These are phyloP conservation scores for Ginglymostoma cirratum DNA, from an alignment of 2,113 vertebrate genomes.

Conservation along the genomic window DNA sequence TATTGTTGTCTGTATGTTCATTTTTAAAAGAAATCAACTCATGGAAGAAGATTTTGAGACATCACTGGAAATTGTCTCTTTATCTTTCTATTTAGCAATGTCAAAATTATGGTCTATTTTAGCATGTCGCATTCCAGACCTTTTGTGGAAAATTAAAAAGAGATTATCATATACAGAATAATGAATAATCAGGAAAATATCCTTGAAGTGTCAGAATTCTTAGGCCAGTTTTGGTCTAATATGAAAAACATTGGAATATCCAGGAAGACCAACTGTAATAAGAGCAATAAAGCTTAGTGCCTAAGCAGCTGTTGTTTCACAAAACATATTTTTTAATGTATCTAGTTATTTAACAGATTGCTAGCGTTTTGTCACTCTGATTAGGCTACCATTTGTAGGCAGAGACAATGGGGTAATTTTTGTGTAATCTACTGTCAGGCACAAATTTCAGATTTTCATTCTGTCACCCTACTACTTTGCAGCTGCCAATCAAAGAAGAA, in stretches of 20 bases:
- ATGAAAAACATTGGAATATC: background rate
- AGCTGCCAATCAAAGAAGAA: slow-evolving; percentile 33
- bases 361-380: slow-evolving; percentile 19
- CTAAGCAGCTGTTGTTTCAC: background rate
- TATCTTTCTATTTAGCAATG: slow-evolving; percentile 2
- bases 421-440: slow-evolving; percentile 20
- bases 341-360: slow-evolving; percentile 11
- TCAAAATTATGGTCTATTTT: background rate
- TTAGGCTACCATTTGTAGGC: slow-evolving; percentile 19
- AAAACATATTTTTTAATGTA: slow-evolving; percentile 2
- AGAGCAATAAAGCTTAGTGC: background rate
- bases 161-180: background rate
- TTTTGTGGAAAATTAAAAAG: background rate
- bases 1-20: background rate
- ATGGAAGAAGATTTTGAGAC: background rate
- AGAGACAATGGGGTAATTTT: slow-evolving; percentile 29
- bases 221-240: background rate
- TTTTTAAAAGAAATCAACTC: background rate
- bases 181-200: background rate
- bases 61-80: background rate
- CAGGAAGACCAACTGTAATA: background rate
- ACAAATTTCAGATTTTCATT: slow-evolving; percentile 12
- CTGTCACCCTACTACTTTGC: slow-evolving; percentile 22
- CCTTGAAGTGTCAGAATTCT: background rate
- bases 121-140: background rate